A percentile compares a stretch with the other conserved stretches of the same genome.
Conservation (phyloP, 2,797 vertebrate species). For the Aplochiton taeniatus region DNA sequence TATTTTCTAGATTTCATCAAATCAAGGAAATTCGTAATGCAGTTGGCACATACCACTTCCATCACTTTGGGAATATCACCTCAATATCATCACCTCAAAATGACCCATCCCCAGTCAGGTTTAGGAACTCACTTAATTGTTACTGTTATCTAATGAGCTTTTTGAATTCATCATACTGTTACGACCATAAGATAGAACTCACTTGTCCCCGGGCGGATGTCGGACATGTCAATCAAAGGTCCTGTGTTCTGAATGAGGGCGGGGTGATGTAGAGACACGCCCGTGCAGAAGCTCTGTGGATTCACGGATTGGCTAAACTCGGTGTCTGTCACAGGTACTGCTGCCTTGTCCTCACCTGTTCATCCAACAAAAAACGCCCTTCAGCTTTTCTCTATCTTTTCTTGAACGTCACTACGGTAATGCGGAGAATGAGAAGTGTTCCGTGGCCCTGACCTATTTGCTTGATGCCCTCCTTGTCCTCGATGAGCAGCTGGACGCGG, state of each 20-base stretch:
- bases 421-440: not conserved
- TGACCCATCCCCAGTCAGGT: too few species aligned
- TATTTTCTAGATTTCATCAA: too few species aligned
- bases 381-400: too few species aligned
- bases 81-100: too few species aligned
- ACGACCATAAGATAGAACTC: conserved; percentile 47
- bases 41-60: too few species aligned
- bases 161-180: too few species aligned
- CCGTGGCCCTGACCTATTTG: conserved; percentile 84
- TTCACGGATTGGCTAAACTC: conserved; percentile 98
- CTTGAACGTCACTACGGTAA: too few species aligned
- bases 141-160: too few species aligned
- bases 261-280: conserved; percentile 94
- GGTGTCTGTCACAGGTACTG: conserved; percentile 91
- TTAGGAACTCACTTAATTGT: too few species aligned
- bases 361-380: too few species aligned
- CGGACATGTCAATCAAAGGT: conserved; percentile 98
- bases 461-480: conserved; percentile 99
- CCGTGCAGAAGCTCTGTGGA: conserved; percentile 97
- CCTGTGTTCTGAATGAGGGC: conserved; percentile 97
- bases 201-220: conserved; percentile 98
- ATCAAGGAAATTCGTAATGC: too few species aligned
- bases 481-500: conserved; percentile 96
- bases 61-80: too few species aligned
- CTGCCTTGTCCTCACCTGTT: conserved; percentile 95